A percentile compares a stretch with the other conserved stretches of the same genome.
phyloP scores from a whole-genome alignment of 2,113 vertebrate species.

The Panthera uncia region DNA sequence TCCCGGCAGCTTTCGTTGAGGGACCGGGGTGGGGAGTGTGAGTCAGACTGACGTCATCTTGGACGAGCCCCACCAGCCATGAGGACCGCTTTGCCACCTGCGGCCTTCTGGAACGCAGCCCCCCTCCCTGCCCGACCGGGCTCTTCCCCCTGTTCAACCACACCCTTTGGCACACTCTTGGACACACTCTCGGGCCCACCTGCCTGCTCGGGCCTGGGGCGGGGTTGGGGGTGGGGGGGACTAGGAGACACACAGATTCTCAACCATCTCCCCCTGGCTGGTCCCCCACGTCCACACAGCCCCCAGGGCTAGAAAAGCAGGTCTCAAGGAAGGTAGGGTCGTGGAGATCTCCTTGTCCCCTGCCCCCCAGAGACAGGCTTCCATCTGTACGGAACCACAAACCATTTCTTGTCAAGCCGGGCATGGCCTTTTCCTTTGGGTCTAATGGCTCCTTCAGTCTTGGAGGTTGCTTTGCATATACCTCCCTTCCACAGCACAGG shows the following conservation, averaged over 20 bases:
- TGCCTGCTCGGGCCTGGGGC: not conserved
- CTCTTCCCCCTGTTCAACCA: not conserved
- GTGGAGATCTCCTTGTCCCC: not conserved
- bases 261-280: rapidly evolving
- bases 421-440: not conserved
- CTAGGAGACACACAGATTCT: not conserved
- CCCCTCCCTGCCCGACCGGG: too few relatives aligned
- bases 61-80: not conserved
- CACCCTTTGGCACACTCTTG: not conserved
- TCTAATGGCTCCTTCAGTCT: not conserved
- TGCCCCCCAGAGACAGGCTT: not conserved
- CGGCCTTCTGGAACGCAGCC: not conserved
- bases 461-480: not conserved
- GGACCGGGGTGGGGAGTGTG: not conserved
- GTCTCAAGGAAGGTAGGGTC: not conserved
- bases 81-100: not conserved
- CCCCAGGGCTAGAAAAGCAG: not conserved
- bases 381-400: not conserved
- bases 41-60: not conserved
- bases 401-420: not conserved
- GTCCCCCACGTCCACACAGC: not conserved
- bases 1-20: too few relatives aligned
- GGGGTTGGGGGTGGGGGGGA: not conserved
- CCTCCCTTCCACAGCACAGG: not conserved
- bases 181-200: not conserved